Base-by-base conservation (phyloP, 2,797 vertebrate genomes). In the Paguma larvata region DNA sequence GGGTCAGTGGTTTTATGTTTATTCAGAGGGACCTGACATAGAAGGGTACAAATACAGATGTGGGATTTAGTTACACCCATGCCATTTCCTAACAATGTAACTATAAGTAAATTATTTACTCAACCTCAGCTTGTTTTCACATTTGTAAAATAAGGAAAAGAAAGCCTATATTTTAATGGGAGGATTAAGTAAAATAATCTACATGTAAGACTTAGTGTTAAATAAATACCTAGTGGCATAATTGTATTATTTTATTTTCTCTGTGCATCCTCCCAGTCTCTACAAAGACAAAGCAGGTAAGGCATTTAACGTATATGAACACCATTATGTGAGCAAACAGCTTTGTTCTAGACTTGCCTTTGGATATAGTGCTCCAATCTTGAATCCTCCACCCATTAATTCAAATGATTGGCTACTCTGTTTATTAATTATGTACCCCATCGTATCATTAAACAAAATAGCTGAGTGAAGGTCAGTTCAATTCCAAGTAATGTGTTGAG, bases 81-180 rank as follows among this genome's bases (percentile, higher is more conserved):
- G 41, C 21, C 9, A 30, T 80, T 92, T 93, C 75, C 46, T 72
- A 86, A 13, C 83, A 34, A 0, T 16, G 10, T 51, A 82, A 44
- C 5, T 15, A 0, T 85, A 56, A 12, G 0, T 16, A 85, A 96
- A 12, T 53, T 53, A n/a, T 23, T 87, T 67, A 44, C 51, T 82
- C 18, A 38, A n/a, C n/a, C 3, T 78, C 14, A 85, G 30, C 23
- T 95, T 51, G 56, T 85, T 82, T 96, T 87, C 44, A 86, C 2
- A 68, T 70, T 79, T 95, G 78, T 86, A 59, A 92, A 97, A 94
- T 85, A 85, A 93, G 44, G 44, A 15, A 10, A 89, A 68, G 19
- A 84, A 63, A 87, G 27, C 2, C 4, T 62, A 11, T 25, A 13
- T 73, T 32, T 25, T 23, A 53, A 25, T 77, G 70, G 19, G 18